Base-by-base conservation (phyloP, 2,888 invertebrate species). In the Harmothoe impar region DNA sequence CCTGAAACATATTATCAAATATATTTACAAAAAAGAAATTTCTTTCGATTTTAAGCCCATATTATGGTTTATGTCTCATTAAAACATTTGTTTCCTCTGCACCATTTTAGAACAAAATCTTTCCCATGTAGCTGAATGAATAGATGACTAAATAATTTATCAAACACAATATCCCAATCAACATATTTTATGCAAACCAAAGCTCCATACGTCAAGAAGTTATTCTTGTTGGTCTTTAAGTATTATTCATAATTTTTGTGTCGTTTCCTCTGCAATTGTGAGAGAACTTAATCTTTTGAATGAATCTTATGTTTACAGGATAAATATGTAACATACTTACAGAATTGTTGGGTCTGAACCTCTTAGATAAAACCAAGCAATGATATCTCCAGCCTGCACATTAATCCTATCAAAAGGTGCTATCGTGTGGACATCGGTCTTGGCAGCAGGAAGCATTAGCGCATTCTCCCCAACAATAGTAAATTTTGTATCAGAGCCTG, bases 311-410 rank as follows among this genome's bases (percentile, higher is more conserved):
- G 17, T 10, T 3, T 62, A 15, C 7, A 20, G 3, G 20, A 62
- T 62, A 62, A n/a, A 62, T 20, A 12, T 20, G 15, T 62, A n/a
- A 62, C 15, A n/a, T 84, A 84, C 84, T 84, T 84, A 84, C 84
- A 20, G 84, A 7, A 84, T 51, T 1, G 43, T 23, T 23, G 84
- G 84, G 7, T 43, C 51, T 20, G 43, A 35, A 10, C 43, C 51
- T 0, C 35, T 33, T 0, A 84, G 23, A 29, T 84, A 35, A 25
- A 23, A 51, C 35, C 35, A 84, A 10, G 84, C 35, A 1, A 84
- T 51, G 51, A 51, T n/a, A 43, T 84, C 84, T 20, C 84, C 84
- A 35, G 84, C 51, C 51, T 84, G 0, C n/a, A 84, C 84, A 23
- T 51, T 84, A 20, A 84, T 84, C 84, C 84, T 84, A 10, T 35